A percentile compares a stretch with the other conserved stretches of the same genome.
These are phyloP conservation scores for Pseudorhombus dupliciocellatus DNA, from an alignment of 2,113 vertebrate species.

Conservation along the genomic window DNA sequence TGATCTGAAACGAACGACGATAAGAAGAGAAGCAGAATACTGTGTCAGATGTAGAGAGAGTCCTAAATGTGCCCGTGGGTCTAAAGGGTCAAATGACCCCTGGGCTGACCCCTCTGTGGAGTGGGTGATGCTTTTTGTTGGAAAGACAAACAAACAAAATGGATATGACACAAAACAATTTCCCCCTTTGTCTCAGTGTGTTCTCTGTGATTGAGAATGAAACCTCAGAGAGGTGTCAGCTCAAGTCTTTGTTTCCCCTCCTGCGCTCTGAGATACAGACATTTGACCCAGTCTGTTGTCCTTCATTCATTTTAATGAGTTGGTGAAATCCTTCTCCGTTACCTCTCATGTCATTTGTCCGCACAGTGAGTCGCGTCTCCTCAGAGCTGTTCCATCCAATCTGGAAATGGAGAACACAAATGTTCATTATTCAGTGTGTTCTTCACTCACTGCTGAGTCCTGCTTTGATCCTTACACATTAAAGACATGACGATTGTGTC, in stretches of 20 bases:
- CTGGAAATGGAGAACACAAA: conserved; percentile 22
- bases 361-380: background rate
- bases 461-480: too few relatives aligned
- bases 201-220: conserved; percentile 38
- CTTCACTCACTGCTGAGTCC: too few relatives aligned
- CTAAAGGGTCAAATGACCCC: too few relatives aligned
- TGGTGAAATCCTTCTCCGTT: conserved; percentile 58
- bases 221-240: conserved; percentile 49
- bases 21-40: too few relatives aligned
- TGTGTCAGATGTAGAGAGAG: too few relatives aligned
- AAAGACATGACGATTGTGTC: too few relatives aligned
- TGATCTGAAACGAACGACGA: too few relatives aligned
- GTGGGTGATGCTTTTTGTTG: too few relatives aligned
- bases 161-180: conserved; percentile 10
- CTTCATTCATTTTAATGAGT: conserved; percentile 78
- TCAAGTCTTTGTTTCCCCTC: conserved; percentile 51
- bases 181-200: conserved; percentile 44
- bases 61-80: too few relatives aligned
- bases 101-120: too few relatives aligned
- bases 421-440: too few relatives aligned
- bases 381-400: conserved; percentile 17
- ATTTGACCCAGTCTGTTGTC: conserved; percentile 57
- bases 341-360: conserved; percentile 45
- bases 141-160: too few relatives aligned
- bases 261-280: conserved; percentile 68